Evolutionary conservation across 2,888 invertebrate species (phyloP).

Genomic region (Aricia artaxerxes): DNA sequence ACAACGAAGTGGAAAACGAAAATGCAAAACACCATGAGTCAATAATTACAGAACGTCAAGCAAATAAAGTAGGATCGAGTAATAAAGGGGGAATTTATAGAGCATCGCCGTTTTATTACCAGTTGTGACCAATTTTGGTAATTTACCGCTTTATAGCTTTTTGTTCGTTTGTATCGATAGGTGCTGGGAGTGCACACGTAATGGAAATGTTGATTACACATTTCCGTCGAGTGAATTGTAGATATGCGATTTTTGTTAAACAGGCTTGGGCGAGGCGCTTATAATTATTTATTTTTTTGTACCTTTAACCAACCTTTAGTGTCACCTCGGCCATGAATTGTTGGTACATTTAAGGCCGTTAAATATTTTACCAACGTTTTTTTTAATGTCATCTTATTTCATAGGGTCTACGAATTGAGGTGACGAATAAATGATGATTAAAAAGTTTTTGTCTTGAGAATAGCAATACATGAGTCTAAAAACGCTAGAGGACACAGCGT

Average conservation of each 20-base stretch:
- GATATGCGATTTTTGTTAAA: neutral
- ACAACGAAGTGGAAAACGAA: constrained; percentile 9
- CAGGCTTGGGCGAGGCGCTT: neutral
- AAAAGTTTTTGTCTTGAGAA: no score
- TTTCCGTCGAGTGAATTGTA: constrained; percentile 6
- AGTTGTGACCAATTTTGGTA: constrained; percentile 65
- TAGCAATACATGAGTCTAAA: no score
- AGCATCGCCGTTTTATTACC: constrained; percentile 57
- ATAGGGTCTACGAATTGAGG: no score
- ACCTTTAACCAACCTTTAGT: neutral
- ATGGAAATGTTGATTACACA: constrained; percentile 21
- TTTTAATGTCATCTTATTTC: no score
- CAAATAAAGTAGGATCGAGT: constrained; percentile 56
- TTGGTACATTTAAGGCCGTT: no score
- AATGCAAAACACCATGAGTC: constrained; percentile 37
- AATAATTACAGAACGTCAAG: constrained; percentile 66
- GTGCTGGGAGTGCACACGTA: constrained; percentile 7
- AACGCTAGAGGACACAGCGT: no score
- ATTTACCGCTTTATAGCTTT: constrained; percentile 52
- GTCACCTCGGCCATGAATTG: no score
- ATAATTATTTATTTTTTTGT: neutral
- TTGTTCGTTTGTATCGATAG: constrained; percentile 43
- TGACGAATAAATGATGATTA: no score
- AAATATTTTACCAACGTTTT: no score
- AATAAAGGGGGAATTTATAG: constrained; percentile 56